Base-by-base conservation (phyloP, 92 coral and sea anemone genomes). In the Desmophyllum pertusum region DNA sequence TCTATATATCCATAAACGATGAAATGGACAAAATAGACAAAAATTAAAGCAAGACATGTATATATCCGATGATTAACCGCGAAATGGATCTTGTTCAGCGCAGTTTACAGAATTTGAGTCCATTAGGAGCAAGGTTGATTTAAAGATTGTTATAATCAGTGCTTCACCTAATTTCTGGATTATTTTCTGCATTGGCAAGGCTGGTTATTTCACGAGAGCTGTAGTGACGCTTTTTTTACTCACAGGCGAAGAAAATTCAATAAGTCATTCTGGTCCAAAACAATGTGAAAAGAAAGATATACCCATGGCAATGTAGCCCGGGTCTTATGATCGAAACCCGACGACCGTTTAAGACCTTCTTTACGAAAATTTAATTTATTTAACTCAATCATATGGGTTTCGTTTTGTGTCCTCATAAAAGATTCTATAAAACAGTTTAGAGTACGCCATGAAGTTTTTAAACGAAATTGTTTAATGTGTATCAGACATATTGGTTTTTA, bases 101-200 rank as follows among this genome's bases (percentile, higher is more conserved):
- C 81, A 90, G 91, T 92, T 89, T 92, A 89, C 88, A 77, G 70
- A 86, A 89, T 94, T 92, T 92, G 89, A 92, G 88, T 87, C 90
- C 72, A 86, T 92, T 93, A 93, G 84, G 80, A 84, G 62, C 78
- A 83, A 81, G 88, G 86, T 85, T 90, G 96, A 90, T 88, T 85
- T 83, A 80, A 80, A 86, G 93, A 92, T 92, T 88, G 94, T 43
- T 25, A 46, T 91, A 91, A 91, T 91, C 66, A 80, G 51, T 79
- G 59, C 43, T 79, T 64, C 83, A 31, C 18, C 61, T 79, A 64
- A 70, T 81, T 81, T 70, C 68, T 43, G 77, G 39, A 69, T 39
- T 83, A 27, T 70, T 52, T 61, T 53, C 48, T 6, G 37, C 19
- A 9, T 42, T 57, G 31, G 9, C 80, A 23, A 41, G 30, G 39